Base-by-base conservation (phyloP, 2,888 invertebrate genomes). In the Odiellus spinosus region DNA sequence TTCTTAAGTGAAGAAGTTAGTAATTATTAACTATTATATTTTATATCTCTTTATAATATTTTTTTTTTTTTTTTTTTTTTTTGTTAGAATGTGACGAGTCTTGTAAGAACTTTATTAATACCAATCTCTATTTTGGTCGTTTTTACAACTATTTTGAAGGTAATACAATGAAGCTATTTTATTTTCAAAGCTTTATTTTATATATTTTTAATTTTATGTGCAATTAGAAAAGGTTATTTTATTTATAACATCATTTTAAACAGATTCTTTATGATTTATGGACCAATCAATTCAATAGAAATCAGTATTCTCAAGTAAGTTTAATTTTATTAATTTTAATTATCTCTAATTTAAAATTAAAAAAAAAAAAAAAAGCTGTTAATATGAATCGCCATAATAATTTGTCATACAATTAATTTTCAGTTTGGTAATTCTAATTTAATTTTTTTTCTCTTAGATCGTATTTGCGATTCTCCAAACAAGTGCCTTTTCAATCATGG, bases 401-500 rank as follows among this genome's bases (percentile, higher is more conserved):
- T 47, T 48, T 33, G 12, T 10, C 12, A 12, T 33, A 33, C 12
- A 33, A 12, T 33, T 33, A 33, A 10, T 10, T 33, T 33, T 10
- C 12, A 10, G 12, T 33, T 33, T 33, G 12, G 34, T 33, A 33
- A 10, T n/a, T n/a, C n/a, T n/a, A n/a, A n/a, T n/a, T n/a, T n/a
- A n/a, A n/a, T n/a, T n/a, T n/a, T n/a, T n/a, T n/a, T 45, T 20
- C 32, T 36, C 47, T 32, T 36, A 49, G 48, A 40, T 50, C 3
- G 5, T 48, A 36, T 48, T 49, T 62, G 80, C 79, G 61, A 63
- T 80, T 21, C 67, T 78, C 10, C 85, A 85, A 61, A 70, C 79
- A 64, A 65, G 71, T 33, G 78, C 78, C 34, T 87, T 78, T 63
- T 72, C 74, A 2, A 59, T 75, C 0, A 78, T 84, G 79, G 82